Percentiles rank a stretch among this genome's conserved stretches.
Conservation (phyloP, 2,888 invertebrate species). For the Pharmacophagus antenor region DNA sequence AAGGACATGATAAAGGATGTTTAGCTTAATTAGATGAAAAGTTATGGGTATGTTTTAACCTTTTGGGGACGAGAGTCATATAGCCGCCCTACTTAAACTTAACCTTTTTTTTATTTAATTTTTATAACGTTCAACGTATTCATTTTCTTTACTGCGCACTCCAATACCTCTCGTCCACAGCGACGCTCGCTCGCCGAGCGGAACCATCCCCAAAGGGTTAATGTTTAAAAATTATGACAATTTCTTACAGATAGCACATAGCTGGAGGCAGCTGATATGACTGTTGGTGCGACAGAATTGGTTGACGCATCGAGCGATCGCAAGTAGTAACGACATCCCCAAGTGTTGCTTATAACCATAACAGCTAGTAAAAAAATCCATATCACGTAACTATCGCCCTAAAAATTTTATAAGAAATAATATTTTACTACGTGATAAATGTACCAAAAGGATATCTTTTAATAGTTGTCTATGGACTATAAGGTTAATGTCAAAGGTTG, state of each 20-base stretch:
- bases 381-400: slow-evolving; percentile 65
- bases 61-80: too few species aligned
- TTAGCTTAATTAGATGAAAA: too few species aligned
- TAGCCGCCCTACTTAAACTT: too few species aligned
- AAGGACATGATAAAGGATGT: too few species aligned
- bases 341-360: slow-evolving; percentile 82
- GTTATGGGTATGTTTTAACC: too few species aligned
- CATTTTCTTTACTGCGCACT: too few species aligned
- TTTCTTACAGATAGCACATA: slow-evolving; percentile 83
- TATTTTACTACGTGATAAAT: neutral
- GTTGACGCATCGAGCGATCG: slow-evolving; percentile 81
- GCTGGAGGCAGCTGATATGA: slow-evolving; percentile 83
- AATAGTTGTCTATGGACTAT: neutral
- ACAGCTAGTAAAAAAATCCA: slow-evolving; percentile 55
- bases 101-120: too few species aligned
- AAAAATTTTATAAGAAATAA: slow-evolving; percentile 3
- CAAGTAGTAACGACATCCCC: slow-evolving; percentile 82
- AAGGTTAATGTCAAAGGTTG: neutral
- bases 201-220: too few species aligned
- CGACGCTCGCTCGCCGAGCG: too few species aligned
- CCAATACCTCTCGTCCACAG: too few species aligned
- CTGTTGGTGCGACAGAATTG: slow-evolving; percentile 83
- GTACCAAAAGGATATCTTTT: neutral
- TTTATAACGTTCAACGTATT: too few species aligned
- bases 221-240: neutral